A percentile compares a stretch with the other conserved stretches of the same genome.
These are phyloP conservation scores for Hydrozoanthus tunicans DNA, from an alignment of 64 coral and sea anemone genomes.

Conservation along the genomic window DNA sequence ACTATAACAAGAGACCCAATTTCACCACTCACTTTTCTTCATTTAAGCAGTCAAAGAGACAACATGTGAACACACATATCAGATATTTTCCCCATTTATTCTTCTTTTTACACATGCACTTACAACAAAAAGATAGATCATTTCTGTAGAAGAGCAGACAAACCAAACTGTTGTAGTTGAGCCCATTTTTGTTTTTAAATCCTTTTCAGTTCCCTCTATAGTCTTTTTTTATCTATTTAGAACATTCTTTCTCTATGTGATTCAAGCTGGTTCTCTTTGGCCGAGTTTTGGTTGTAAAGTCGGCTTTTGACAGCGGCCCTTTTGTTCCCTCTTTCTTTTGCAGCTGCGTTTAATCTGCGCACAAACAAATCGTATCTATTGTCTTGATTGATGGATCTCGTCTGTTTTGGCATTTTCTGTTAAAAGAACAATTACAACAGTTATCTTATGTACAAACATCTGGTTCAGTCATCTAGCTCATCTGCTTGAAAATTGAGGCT, in stretches of 20 bases:
- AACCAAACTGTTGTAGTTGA: neutral
- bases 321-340: neutral
- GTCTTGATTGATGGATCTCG: neutral
- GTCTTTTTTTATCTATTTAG: neutral
- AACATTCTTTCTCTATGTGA: neutral
- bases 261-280: neutral
- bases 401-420: neutral
- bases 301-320: neutral
- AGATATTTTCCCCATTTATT: too few species aligned
- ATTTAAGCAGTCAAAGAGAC: too few species aligned
- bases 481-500: too few species aligned
- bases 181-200: neutral
- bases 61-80: too few species aligned
- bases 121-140: neutral
- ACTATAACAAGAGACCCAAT: too few species aligned
- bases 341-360: neutral
- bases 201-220: neutral
- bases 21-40: too few species aligned
- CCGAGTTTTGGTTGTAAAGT: neutral
- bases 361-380: neutral
- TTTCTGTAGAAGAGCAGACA: too few species aligned
- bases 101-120: neutral
- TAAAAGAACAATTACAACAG: too few species aligned
- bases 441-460: too few species aligned
- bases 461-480: too few species aligned